Base-by-base conservation (phyloP, 2,888 invertebrate genomes). In the Aphidius colemani region DNA sequence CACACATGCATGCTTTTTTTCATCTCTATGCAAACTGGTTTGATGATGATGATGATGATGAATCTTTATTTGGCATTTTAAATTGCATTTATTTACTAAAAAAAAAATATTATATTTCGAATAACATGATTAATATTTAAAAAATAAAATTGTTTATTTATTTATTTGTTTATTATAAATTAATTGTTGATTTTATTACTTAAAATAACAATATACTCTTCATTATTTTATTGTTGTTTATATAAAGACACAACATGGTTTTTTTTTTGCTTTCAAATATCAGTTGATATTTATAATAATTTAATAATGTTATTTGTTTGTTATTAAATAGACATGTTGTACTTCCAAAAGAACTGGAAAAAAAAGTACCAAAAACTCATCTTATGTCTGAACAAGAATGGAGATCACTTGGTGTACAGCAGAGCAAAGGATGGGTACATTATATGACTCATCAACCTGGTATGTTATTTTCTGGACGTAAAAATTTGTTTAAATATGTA, bases 381-480 rank as follows among this genome's bases (percentile, higher is more conserved):
- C 84, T 98, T 67, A 96, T 98, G 95, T 87, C 93, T 0, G 98
- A 98, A 83, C 85, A 88, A 55, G 97, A 98, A 84, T 98, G 98
- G 98, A 88, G 98, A 76, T 86, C 90, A 63, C 91, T 98, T 69
- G 98, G 98, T 1, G 95, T 98, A 0, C 96, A 96, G 82, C 98
- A 98, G 82, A 96, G 96, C 75, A 92, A 93, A 74, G 97, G 97
- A 59, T 98, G 98, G 98, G 88, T 95, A 10, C 97, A 98, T 83
- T 98, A 97, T 75, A 96, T 98, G 96, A 91, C 90, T 70, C 97
- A 98, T 83, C 89, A 92, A 75, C 98, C 98, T 79, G 95, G 94
- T 94, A 84, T 61, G 50, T 1, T 58, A 18, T 41, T 51, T 13
- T 49, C 43, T 50, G 64, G 73, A 51, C 9, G 11, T 8, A 56